These are phyloP conservation scores for Hyles lineata DNA, from an alignment of 2,888 invertebrate genomes.

Conservation along the genomic window DNA sequence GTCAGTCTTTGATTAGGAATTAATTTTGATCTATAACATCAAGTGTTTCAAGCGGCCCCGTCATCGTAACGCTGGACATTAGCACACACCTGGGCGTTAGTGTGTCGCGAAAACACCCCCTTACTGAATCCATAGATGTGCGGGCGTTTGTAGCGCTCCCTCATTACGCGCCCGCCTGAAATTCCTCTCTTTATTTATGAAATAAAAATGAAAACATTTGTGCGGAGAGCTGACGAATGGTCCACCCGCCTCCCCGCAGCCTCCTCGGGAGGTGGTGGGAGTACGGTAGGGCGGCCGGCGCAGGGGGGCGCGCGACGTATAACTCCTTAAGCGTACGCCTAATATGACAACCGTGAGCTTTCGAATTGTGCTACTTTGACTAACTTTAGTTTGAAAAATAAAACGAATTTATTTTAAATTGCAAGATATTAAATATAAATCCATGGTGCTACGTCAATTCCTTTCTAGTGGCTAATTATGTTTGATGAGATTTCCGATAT, in stretches of 20 bases:
- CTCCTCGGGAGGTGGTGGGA: constrained; percentile 29
- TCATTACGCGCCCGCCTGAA: constrained; percentile 68
- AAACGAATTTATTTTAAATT: background rate
- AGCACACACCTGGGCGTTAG: background rate
- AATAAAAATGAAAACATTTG: constrained; percentile 84
- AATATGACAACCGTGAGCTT: constrained; percentile 50
- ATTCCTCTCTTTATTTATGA: constrained; percentile 80
- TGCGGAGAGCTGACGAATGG: constrained; percentile 76
- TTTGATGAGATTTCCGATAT: no score
- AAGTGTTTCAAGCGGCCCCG: background rate
- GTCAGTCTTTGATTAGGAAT: no score
- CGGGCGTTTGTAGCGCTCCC: constrained; percentile 34
- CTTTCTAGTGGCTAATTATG: no score
- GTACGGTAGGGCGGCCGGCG: constrained; percentile 34
- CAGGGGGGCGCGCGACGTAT: constrained; percentile 35
- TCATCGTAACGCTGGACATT: no score
- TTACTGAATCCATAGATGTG: background rate
- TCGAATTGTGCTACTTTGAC: constrained; percentile 38
- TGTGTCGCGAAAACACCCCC: background rate
- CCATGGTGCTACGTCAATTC: no score
- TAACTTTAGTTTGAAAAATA: background rate
- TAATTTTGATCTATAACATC: no score
- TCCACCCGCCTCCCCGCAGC: constrained; percentile 39
- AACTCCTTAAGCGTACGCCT: constrained; percentile 42
- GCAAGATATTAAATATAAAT: background rate